A percentile compares a stretch with the other conserved stretches of the same genome.
Conservation (phyloP, 2,888 invertebrate genomes). For the Zelleria hepariella region DNA sequence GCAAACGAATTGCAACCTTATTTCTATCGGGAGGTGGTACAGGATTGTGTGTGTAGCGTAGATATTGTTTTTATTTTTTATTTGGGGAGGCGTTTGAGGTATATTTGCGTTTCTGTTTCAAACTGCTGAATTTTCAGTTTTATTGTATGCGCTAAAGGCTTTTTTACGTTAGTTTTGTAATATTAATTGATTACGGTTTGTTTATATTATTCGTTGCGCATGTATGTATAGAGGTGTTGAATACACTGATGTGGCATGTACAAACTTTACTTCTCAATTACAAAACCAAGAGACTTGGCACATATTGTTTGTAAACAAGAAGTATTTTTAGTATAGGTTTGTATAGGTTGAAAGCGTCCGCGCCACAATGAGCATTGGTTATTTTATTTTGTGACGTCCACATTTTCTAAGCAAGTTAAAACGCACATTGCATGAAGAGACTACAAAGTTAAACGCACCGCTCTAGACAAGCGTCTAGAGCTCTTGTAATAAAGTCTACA, state of each 20-base stretch:
- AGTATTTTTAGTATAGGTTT: too few relatives aligned
- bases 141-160: too few relatives aligned
- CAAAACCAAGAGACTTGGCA: too few relatives aligned
- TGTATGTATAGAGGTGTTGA: conserved; percentile 14
- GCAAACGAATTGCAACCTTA: conserved; percentile 32
- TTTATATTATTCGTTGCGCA: conserved; percentile 1
- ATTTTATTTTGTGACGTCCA: conserved; percentile 5
- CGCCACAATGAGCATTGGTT: too few relatives aligned
- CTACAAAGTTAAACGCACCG: not conserved
- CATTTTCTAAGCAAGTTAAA: too few relatives aligned
- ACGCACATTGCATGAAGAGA: not conserved
- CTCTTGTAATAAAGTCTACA: not conserved
- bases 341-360: too few relatives aligned
- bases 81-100: conserved; percentile 6
- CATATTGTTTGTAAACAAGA: too few relatives aligned
- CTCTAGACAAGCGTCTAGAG: not conserved
- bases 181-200: not conserved
- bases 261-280: too few relatives aligned
- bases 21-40: conserved; percentile 22
- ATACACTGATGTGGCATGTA: too few relatives aligned
- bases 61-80: conserved; percentile 16
- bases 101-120: not conserved
- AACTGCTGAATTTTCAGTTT: not conserved
- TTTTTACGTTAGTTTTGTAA: too few relatives aligned
- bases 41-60: conserved; percentile 31